Base-by-base conservation (phyloP, 2,888 invertebrate genomes). In the Smittia sp. region DNA sequence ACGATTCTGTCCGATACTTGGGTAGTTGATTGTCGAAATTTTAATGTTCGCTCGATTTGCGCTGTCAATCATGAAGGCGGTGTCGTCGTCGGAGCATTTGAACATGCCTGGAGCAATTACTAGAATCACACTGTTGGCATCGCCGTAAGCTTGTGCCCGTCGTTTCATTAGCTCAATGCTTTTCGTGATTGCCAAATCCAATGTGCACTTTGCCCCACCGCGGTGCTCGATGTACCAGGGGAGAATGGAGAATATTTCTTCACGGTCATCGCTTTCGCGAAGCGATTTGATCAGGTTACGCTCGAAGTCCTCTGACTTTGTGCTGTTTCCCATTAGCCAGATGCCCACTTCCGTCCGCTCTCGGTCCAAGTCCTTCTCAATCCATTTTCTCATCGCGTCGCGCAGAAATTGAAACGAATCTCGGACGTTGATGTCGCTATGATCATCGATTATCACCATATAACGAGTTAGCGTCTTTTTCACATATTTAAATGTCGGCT, bases 341-440 rank as follows among this genome's bases (percentile, higher is more conserved):
- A 86, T 78, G 11, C 85, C 86, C 1, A 86, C 81, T 79, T 86
- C 86, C 0, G 83, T 83, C 76, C 84, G 85, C 22, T 80, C 79
- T 24, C 38, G 73, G 0, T 84, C 85, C 18, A 88, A 79, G 77
- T 87, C 85, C 74, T 85, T 84, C 27, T 84, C 80, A 1, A 86
- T 84, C 84, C 87, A 86, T 78, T 87, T 86, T 46, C 86, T 82
- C 74, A 87, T 83, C 0, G 88, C 87, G 74, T 83, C 80, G 41
- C 86, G 80, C 70, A 88, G 79, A 77, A 86, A 87, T 74, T 82
- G 85, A 86, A 87, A 88, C 1, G 86, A 86, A 78, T 87, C 86
- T 76, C 86, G 80, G 32, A 85, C 79, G 75, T 84, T 79, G 84
- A 86, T 86, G 75, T 86, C 85, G 76, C 85, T 85, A 18, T 86